These are phyloP conservation scores for Metopolophium dirhodum DNA, from an alignment of 1,140 invertebrate species.

Conservation along the genomic window DNA sequence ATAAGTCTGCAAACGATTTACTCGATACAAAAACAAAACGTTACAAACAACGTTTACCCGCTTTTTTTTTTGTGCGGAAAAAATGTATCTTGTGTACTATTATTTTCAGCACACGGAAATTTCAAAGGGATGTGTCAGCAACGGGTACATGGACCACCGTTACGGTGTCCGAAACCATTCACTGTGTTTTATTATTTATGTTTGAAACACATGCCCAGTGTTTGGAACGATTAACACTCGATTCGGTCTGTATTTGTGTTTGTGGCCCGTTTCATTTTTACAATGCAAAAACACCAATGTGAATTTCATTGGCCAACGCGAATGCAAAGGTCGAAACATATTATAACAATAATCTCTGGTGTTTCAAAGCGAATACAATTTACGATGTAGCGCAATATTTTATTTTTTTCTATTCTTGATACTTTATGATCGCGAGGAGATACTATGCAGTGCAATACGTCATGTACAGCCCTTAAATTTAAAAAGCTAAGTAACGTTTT, in stretches of 20 bases:
- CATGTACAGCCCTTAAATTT: neutral
- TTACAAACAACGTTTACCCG: neutral
- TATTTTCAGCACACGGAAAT: neutral
- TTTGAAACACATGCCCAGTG: neutral
- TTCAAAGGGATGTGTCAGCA: conserved; percentile 7
- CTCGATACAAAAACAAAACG: neutral
- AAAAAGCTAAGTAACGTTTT: neutral
- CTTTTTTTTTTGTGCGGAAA: neutral
- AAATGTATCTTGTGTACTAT: neutral
- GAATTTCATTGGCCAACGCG: neutral
- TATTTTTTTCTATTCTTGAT: neutral
- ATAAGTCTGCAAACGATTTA: neutral
- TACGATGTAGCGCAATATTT: neutral
- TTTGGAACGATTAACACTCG: neutral
- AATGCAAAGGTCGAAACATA: neutral
- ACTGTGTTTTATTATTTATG: conserved; percentile 14
- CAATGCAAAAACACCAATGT: neutral
- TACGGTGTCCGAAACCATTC: neutral
- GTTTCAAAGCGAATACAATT: neutral
- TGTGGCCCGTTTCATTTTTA: neutral
- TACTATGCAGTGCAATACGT: too few relatives aligned
- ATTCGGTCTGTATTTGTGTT: neutral
- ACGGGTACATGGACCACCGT: neutral
- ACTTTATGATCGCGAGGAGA: neutral
- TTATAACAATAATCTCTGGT: neutral